Evolutionary conservation across 2,113 vertebrate species (phyloP).

Genomic region (Vulpes lagopus): DNA sequence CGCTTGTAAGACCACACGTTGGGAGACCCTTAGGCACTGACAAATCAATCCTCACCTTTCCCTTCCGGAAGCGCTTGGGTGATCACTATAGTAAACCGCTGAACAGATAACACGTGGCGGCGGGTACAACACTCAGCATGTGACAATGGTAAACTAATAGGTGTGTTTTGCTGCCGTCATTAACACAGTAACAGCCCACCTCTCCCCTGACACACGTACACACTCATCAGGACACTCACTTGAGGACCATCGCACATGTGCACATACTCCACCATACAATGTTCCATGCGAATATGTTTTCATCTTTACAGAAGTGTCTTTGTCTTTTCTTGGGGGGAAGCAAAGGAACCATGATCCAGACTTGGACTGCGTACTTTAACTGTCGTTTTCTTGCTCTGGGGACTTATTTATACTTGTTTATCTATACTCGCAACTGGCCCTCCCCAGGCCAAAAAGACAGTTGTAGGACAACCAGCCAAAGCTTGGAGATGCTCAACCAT

Average conservation of each 20-base stretch:
- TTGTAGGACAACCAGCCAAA: neutral
- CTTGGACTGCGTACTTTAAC: neutral
- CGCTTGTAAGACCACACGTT: slow-evolving; percentile 56
- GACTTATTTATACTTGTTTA: slow-evolving; percentile 21
- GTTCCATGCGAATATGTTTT: neutral
- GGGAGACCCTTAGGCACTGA: slow-evolving; percentile 60
- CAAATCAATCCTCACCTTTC: slow-evolving; percentile 65
- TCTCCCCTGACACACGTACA: neutral
- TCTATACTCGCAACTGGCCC: neutral
- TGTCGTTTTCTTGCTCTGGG: neutral
- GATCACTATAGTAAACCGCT: neutral
- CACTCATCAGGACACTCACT: neutral
- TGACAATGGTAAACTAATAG: neutral
- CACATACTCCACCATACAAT: neutral
- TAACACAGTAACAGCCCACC: neutral
- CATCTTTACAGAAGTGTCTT: neutral
- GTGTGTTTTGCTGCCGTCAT: neutral
- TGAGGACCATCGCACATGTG: neutral
- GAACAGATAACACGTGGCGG: neutral
- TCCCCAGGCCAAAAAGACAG: neutral
- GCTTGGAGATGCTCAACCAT: neutral
- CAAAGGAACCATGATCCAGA: neutral
- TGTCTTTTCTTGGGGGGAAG: neutral
- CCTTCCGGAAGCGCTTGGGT: slow-evolving; percentile 33
- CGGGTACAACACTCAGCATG: neutral